These are phyloP conservation scores for Drosophila tripunctata DNA, from an alignment of 2,888 invertebrate genomes.

Conservation along the genomic window DNA sequence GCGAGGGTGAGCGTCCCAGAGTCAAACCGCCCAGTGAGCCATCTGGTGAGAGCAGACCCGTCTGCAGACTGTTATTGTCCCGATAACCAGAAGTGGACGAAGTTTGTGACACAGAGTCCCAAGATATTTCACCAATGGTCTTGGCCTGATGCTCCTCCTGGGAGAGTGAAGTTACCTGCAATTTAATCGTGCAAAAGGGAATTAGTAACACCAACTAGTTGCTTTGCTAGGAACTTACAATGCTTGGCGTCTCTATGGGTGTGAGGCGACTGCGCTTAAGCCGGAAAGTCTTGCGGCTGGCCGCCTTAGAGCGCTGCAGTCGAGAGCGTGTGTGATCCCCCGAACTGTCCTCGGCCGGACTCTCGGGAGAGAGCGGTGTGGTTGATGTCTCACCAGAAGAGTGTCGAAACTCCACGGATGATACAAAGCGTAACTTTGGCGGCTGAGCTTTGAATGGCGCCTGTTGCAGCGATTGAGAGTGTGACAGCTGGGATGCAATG, in stretches of 20 bases:
- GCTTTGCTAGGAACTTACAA: slow-evolving; percentile 50
- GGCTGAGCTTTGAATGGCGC: slow-evolving; percentile 84
- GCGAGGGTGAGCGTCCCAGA: slow-evolving; percentile 89
- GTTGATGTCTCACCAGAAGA: slow-evolving; percentile 92
- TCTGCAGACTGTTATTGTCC: slow-evolving; percentile 87
- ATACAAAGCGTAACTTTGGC: slow-evolving; percentile 91
- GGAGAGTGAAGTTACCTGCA: slow-evolving; percentile 69
- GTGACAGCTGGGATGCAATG: slow-evolving; percentile 84
- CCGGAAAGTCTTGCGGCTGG: slow-evolving; percentile 96
- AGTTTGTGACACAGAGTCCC: slow-evolving; percentile 92
- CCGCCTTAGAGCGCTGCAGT: slow-evolving; percentile 95
- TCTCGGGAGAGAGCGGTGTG: slow-evolving; percentile 90
- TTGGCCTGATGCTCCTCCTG: slow-evolving; percentile 74
- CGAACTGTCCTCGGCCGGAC: slow-evolving; percentile 88
- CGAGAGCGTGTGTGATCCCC: slow-evolving; percentile 87
- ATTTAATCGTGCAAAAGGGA: background rate
- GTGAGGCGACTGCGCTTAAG: slow-evolving; percentile 89
- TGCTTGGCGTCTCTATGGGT: slow-evolving; percentile 87
- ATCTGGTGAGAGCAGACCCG: slow-evolving; percentile 84
- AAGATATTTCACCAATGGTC: slow-evolving; percentile 88
- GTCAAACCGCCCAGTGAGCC: slow-evolving; percentile 88
- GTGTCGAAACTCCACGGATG: slow-evolving; percentile 92
- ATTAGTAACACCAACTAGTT: background rate
- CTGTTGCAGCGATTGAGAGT: slow-evolving; percentile 84
- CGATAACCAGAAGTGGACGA: slow-evolving; percentile 94